phyloP scores from a whole-genome alignment of 2,888 invertebrate species.

The Exocentrus adspersus region DNA sequence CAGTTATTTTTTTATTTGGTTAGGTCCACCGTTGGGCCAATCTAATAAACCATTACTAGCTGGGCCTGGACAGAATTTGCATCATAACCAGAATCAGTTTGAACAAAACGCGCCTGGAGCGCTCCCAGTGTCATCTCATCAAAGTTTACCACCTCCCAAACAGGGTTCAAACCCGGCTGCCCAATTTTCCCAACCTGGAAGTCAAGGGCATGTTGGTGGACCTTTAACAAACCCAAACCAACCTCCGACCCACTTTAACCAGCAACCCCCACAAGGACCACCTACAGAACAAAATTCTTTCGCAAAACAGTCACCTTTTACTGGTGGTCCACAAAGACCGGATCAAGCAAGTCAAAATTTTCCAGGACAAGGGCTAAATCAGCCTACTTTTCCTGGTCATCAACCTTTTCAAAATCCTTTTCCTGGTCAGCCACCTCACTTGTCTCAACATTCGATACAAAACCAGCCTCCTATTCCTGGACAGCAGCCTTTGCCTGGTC shows the following conservation, averaged over 20 bases:
- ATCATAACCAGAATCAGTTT: conserved; percentile 51
- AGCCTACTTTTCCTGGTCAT: background rate
- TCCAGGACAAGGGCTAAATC: conserved; percentile 5
- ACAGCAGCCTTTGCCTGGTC: conserved; percentile 9
- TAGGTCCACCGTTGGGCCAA: background rate
- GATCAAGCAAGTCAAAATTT: background rate
- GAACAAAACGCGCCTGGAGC: background rate
- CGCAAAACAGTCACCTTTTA: background rate
- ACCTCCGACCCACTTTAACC: background rate
- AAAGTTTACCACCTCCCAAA: conserved; percentile 20
- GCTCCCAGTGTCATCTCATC: conserved; percentile 13
- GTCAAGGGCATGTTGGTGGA: background rate
- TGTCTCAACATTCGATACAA: conserved; percentile 16
- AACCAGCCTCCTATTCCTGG: conserved; percentile 22
- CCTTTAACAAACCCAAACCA: background rate
- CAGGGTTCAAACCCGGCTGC: conserved; percentile 1
- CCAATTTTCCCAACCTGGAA: background rate
- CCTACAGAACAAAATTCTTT: conserved; percentile 1
- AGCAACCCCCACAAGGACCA: background rate
- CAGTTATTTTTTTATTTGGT: background rate
- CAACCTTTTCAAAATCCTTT: conserved; percentile 31
- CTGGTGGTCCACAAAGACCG: background rate
- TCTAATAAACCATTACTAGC: background rate
- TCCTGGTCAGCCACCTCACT: conserved; percentile 4
- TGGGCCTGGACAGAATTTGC: background rate